A percentile compares a stretch with the other conserved stretches of the same genome.
These are phyloP conservation scores for Sminthurinus signatus DNA, from an alignment of 1,140 invertebrate species.

Conservation along the genomic window DNA sequence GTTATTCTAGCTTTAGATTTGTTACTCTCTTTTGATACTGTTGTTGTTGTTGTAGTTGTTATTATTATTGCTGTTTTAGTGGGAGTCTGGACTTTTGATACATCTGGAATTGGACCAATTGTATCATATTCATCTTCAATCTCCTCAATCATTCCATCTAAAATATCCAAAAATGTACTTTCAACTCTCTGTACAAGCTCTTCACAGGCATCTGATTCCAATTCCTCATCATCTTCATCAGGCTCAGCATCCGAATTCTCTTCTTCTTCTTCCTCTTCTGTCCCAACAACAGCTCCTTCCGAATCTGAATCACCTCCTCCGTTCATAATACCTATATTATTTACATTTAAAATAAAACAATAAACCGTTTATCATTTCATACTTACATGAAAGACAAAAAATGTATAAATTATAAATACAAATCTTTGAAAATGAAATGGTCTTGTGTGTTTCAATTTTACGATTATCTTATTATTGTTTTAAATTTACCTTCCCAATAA, in stretches of 20 bases:
- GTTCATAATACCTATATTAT: neutral
- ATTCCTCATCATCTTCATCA: constrained; percentile 43
- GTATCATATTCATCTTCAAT: constrained; percentile 15
- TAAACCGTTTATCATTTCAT: too few relatives aligned
- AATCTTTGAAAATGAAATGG: too few relatives aligned
- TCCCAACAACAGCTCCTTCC: too few relatives aligned
- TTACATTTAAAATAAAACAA: too few relatives aligned
- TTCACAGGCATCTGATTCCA: constrained; percentile 11
- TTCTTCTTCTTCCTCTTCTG: neutral
- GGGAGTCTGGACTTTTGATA: neutral
- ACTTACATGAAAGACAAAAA: too few relatives aligned
- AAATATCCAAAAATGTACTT: constrained; percentile 12
- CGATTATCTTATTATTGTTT: too few relatives aligned
- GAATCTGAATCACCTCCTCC: constrained; percentile 3
- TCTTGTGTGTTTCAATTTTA: too few relatives aligned
- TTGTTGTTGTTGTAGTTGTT: too few relatives aligned
- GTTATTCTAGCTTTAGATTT: too few relatives aligned
- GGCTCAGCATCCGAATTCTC: constrained; percentile 46
- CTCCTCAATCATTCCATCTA: constrained; percentile 20
- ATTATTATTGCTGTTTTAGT: neutral
- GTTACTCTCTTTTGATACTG: too few relatives aligned
- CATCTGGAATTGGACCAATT: neutral
- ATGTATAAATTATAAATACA: too few relatives aligned
- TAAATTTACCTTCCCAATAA: too few relatives aligned
- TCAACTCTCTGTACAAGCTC: constrained; percentile 20